Evolutionary conservation across 2,888 invertebrate species (phyloP), one percentile per base, ranked within the genome.

Genomic region (Buathra laborator): DNA sequence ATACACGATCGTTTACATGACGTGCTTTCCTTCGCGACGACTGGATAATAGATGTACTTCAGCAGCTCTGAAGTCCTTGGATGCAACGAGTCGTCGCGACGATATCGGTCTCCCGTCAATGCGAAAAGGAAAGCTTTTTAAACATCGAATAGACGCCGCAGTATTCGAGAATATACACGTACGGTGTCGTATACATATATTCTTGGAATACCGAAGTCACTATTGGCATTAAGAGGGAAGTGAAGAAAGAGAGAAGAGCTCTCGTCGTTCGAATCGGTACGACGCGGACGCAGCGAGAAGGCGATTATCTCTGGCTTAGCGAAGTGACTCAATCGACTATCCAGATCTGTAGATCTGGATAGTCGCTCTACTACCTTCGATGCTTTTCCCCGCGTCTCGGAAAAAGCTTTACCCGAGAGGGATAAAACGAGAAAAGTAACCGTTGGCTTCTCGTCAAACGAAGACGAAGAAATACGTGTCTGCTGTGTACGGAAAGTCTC

Each of bases 221-320:
- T 81, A 75, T 83, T 79, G 83, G 85, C 72, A 78, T 81, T 83
- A 62, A 81, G 85, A 79, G 16, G 59, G 24, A 6, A 59, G 24
- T 0, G 59, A 68, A 79, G 44, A 76, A 14, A 46, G 79, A 68
- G 51, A 67, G 62, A 76, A 79, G 79, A 77, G 80, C 79, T 82
- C 77, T 72, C 67, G 67, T 74, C 68, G 59, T 53, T 72, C 48
- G 24, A 67, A 66, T 51, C 46, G 76, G 68, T 71, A 76, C 82
- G 82, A 68, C 53, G 53, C 68, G 68, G 81, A 72, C 16, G 81
- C 66, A 62, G 43, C 66, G 80, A 12, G 81, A 76, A 83, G 81
- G 68, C 83, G 87, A 87, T 86, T 86, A 87, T 86, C 86, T 85
- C 75, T 48, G 81, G 79, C 79, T 86, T 86, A 84, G 67, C 75